Evolutionary conservation across 2,797 vertebrate species (phyloP).

Genomic region (Pyrrhura leucotis): DNA sequence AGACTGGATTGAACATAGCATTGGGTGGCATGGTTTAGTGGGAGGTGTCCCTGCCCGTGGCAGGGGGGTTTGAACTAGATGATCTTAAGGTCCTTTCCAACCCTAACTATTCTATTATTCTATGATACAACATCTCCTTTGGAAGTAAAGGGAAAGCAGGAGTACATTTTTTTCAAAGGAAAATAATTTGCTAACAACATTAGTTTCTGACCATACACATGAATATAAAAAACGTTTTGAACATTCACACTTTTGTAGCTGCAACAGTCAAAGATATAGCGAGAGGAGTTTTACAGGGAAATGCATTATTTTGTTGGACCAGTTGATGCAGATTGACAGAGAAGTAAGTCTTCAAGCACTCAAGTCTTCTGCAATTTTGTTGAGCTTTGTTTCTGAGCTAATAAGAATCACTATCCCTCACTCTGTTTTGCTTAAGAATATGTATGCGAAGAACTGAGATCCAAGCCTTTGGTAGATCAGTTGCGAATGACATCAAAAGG

Average conservation of each 20-base stretch:
- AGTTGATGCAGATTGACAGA: background rate
- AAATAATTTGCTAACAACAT: background rate
- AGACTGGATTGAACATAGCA: too few species aligned
- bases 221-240: accelerated
- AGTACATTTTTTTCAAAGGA: background rate
- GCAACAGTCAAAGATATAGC: accelerated
- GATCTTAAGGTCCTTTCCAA: too few species aligned
- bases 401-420: accelerated
- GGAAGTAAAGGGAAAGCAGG: background rate
- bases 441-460: background rate
- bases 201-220: background rate
- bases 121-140: background rate
- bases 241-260: background rate
- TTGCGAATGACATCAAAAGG: background rate
- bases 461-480: background rate
- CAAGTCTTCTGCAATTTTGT: background rate
- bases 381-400: background rate
- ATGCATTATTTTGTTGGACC: background rate
- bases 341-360: background rate
- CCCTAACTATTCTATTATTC: too few species aligned
- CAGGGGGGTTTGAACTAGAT: too few species aligned
- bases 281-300: background rate
- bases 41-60: too few species aligned
- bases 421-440: background rate
- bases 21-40: too few species aligned